phyloP scores from a whole-genome alignment of 2,797 vertebrate species.

The Malurus splendens region DNA sequence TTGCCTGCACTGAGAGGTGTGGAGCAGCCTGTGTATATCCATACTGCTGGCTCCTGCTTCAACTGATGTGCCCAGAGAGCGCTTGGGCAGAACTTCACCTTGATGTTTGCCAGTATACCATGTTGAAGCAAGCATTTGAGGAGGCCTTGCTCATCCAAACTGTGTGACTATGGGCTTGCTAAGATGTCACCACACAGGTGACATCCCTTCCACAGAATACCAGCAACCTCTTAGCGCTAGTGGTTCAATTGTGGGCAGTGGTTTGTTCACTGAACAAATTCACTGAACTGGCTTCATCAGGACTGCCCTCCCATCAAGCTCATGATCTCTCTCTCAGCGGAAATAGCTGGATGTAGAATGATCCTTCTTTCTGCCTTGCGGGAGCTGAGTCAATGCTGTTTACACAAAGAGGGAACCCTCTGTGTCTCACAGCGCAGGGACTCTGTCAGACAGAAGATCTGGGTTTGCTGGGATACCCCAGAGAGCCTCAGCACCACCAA shows the following conservation, averaged over 20 bases:
- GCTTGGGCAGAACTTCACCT: neutral
- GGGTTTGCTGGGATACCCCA: neutral
- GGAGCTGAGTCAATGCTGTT: neutral
- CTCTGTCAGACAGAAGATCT: neutral
- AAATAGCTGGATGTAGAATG: neutral
- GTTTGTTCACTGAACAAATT: no score
- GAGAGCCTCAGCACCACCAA: neutral
- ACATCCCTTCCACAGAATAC: neutral
- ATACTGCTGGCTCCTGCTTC: neutral
- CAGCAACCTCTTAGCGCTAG: neutral
- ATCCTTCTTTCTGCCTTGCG: neutral
- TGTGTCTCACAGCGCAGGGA: neutral
- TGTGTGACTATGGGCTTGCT: neutral
- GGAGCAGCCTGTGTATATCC: neutral
- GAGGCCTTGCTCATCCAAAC: neutral
- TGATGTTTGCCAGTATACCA: neutral
- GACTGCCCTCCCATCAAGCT: neutral
- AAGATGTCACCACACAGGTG: neutral
- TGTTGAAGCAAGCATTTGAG: neutral
- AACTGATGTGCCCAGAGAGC: neutral
- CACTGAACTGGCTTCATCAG: neutral
- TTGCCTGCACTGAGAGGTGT: neutral
- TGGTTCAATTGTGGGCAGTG: neutral
- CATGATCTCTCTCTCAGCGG: neutral
- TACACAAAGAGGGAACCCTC: neutral